These are phyloP conservation scores for Sphaeramia orbicularis DNA, from an alignment of 2,797 vertebrate species.

Conservation along the genomic window DNA sequence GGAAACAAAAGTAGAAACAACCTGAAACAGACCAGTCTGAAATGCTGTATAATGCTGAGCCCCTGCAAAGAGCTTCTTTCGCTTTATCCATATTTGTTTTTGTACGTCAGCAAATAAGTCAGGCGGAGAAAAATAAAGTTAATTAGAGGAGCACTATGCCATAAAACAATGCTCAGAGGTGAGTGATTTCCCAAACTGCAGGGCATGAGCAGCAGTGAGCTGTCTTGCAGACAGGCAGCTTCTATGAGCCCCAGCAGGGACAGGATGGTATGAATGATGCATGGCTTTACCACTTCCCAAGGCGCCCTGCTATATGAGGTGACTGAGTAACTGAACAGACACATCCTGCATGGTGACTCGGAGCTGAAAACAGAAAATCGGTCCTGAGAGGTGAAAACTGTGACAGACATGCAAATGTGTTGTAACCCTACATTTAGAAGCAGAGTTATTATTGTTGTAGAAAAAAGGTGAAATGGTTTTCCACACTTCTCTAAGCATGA, in stretches of 20 bases:
- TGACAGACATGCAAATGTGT: conserved; percentile 17
- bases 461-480: conserved; percentile 31
- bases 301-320: conserved; percentile 32
- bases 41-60: conserved; percentile 14
- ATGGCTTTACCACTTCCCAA: conserved; percentile 44
- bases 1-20: conserved; percentile 29
- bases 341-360: conserved; percentile 11
- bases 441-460: conserved; percentile 9
- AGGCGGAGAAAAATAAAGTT: conserved; percentile 33
- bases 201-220: conserved; percentile 25
- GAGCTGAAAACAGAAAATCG: conserved; percentile 24
- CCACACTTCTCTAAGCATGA: background rate
- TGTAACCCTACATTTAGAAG: background rate
- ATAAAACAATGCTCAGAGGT: conserved; percentile 59
- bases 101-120: conserved; percentile 36
- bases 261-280: conserved; percentile 57
- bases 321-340: conserved; percentile 48
- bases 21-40: background rate
- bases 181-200: conserved; percentile 50
- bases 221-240: conserved; percentile 45
- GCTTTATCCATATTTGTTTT: conserved; percentile 32
- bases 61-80: conserved; percentile 2
- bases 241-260: conserved; percentile 44
- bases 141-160: conserved; percentile 38
- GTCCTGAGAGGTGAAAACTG: conserved; percentile 20